These are phyloP conservation scores for Coremacera marginata DNA, from an alignment of 2,888 invertebrate species.

Conservation along the genomic window DNA sequence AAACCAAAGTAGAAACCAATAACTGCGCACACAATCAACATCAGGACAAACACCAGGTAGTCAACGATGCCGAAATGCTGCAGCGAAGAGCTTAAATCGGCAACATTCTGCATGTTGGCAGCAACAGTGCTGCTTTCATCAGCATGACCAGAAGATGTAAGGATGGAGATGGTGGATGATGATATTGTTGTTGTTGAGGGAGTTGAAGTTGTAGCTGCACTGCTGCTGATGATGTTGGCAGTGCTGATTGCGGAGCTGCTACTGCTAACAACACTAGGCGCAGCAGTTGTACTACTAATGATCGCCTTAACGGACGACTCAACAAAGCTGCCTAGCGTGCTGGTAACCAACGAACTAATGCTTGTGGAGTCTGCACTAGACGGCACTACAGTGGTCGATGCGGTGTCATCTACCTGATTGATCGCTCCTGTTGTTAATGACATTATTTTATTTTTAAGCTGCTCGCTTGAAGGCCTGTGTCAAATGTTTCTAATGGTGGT, in stretches of 20 bases:
- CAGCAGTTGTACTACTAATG: conserved; percentile 56
- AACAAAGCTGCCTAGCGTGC: not conserved
- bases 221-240: conserved; percentile 27
- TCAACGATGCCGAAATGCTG: conserved; percentile 80
- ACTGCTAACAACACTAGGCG: conserved; percentile 15
- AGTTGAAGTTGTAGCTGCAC: conserved; percentile 10
- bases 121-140: conserved; percentile 8
- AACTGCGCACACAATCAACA: conserved; percentile 82
- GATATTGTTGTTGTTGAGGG: conserved; percentile 5
- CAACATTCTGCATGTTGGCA: conserved; percentile 57
- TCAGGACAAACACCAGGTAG: conserved; percentile 82
- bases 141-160: not conserved
- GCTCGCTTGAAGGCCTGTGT: not conserved
- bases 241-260: conserved; percentile 31
- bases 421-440: conserved; percentile 46
- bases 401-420: not conserved
- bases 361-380: conserved; percentile 37
- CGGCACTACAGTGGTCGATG: not conserved
- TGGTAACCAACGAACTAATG: conserved; percentile 45
- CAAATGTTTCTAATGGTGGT: not conserved
- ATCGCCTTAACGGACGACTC: conserved; percentile 52
- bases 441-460: conserved; percentile 49
- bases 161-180: not conserved
- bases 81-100: conserved; percentile 70
- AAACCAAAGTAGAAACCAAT: conserved; percentile 89